These are phyloP conservation scores for Montipora cactus DNA, from an alignment of 64 coral and sea anemone species.

Conservation along the genomic window DNA sequence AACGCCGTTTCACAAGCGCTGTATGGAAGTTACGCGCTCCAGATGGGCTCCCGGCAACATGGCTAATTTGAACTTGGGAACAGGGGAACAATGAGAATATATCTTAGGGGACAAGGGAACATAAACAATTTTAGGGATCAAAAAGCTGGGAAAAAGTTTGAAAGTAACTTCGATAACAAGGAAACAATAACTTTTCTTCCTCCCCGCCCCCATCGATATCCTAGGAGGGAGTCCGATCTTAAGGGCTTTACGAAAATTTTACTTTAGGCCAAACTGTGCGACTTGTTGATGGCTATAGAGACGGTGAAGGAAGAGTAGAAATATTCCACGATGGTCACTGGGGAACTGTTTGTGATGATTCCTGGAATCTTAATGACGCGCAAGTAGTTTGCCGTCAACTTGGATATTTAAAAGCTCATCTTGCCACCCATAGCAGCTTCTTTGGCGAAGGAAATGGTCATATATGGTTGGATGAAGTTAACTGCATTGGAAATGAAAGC, in stretches of 20 bases:
- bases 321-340: conserved; percentile 26
- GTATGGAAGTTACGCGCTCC: too few species aligned
- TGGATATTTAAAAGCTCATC: background rate
- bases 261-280: background rate
- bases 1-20: too few species aligned
- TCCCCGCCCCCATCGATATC: too few species aligned
- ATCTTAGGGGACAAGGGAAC: too few species aligned
- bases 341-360: conserved; percentile 36
- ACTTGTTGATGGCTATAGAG: conserved; percentile 13
- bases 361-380: conserved; percentile 4
- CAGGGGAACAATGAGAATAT: too few species aligned
- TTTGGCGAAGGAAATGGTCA: conserved; percentile 44
- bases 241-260: background rate
- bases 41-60: too few species aligned
- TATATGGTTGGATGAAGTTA: conserved; percentile 3
- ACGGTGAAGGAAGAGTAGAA: conserved; percentile 34
- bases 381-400: conserved; percentile 24
- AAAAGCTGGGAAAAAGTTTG: too few species aligned
- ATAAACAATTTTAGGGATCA: too few species aligned
- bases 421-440: background rate
- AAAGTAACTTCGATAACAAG: too few species aligned
- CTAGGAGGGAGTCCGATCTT: too few species aligned
- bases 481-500: conserved; percentile 22
- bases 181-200: too few species aligned
- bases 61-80: too few species aligned